phyloP scores from a whole-genome alignment of 2,113 vertebrate species.

The Crotophaga sulcirostris region DNA sequence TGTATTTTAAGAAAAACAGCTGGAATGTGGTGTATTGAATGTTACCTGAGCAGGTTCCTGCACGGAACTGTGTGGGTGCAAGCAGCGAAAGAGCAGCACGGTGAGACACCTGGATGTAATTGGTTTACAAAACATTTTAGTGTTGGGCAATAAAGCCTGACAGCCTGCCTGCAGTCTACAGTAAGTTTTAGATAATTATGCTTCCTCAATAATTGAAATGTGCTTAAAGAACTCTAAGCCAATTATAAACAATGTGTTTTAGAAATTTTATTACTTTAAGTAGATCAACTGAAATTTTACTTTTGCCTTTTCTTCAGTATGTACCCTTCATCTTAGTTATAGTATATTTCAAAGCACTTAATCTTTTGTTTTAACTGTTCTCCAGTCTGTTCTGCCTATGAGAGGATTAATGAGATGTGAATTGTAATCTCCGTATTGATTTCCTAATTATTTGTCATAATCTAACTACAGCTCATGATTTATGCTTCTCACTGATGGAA shows the following conservation, averaged over 20 bases:
- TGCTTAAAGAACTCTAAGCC: background rate
- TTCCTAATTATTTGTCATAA: slow-evolving; percentile 56
- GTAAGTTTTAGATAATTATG: background rate
- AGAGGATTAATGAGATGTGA: slow-evolving; percentile 42
- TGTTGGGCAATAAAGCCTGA: background rate
- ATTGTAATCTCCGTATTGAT: slow-evolving; percentile 45
- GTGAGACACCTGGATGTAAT: background rate
- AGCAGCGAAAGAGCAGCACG: background rate
- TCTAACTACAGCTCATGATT: slow-evolving; percentile 2
- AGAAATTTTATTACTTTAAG: background rate
- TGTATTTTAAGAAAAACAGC: background rate
- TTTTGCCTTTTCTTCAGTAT: background rate
- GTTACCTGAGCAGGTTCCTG: background rate
- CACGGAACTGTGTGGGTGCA: background rate
- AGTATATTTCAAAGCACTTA: background rate
- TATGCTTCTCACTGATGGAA: background rate
- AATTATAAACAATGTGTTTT: background rate
- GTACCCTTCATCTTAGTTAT: background rate
- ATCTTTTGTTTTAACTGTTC: slow-evolving; percentile 8
- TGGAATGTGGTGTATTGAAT: background rate
- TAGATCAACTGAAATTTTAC: background rate
- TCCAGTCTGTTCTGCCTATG: background rate
- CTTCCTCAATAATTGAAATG: background rate
- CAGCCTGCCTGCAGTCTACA: background rate
- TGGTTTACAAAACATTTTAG: background rate